Percentiles rank a stretch among this genome's conserved stretches.
These are phyloP conservation scores for Eristalinus sepulchralis DNA, from an alignment of 2,888 invertebrate species.

Conservation along the genomic window DNA sequence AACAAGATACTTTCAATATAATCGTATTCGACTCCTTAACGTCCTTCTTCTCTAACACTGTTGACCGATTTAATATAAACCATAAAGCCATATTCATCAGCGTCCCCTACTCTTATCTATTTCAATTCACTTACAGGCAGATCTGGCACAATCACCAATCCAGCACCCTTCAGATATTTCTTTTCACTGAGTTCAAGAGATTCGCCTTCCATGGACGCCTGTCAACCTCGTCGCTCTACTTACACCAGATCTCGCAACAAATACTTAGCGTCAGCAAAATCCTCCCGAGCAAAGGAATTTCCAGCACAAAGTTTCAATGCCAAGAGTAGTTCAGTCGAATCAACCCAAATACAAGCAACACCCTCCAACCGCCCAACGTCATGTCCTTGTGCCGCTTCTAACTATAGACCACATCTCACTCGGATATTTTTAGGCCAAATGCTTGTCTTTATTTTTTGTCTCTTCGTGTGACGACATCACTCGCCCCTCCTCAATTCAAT, in stretches of 20 bases:
- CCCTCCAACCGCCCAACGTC: slow-evolving; percentile 32
- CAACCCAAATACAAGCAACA: slow-evolving; percentile 22
- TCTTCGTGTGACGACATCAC: slow-evolving; percentile 4
- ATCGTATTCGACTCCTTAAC: too few species aligned
- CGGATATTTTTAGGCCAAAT: slow-evolving; percentile 55
- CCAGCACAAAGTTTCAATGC: slow-evolving; percentile 38
- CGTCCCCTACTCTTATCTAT: too few species aligned
- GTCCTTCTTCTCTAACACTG: too few species aligned
- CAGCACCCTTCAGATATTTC: background rate
- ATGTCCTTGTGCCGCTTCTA: slow-evolving; percentile 58
- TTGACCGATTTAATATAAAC: too few species aligned
- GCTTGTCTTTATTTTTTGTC: slow-evolving; percentile 14
- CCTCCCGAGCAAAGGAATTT: background rate
- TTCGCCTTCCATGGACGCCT: background rate
- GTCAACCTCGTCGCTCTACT: background rate
- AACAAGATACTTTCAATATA: too few species aligned
- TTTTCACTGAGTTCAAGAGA: background rate
- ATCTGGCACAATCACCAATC: too few species aligned
- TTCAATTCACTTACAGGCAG: too few species aligned
- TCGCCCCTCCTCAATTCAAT: background rate
- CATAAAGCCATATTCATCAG: too few species aligned
- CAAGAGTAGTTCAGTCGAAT: slow-evolving; percentile 11
- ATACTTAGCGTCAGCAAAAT: slow-evolving; percentile 13
- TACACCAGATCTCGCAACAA: background rate
- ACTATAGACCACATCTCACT: slow-evolving; percentile 39